Evolutionary conservation across 2,888 invertebrate genomes (phyloP).

Genomic region (Epirrita christyi): DNA sequence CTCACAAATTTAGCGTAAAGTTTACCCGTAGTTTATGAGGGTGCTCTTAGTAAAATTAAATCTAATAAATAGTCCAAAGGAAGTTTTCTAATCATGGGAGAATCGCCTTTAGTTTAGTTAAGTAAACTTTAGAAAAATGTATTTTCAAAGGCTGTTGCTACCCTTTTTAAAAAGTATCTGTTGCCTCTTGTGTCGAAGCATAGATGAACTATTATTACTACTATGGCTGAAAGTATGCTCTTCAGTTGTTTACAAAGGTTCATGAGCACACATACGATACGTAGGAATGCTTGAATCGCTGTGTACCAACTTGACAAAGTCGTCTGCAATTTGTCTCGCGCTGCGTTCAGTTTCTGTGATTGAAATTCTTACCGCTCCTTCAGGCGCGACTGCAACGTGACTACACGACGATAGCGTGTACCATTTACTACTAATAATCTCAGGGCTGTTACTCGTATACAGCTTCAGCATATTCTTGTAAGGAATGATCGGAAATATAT

Average conservation of each 20-base stretch:
- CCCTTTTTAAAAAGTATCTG: not conserved
- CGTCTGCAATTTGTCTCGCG: conserved; percentile 65
- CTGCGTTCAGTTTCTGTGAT: conserved; percentile 54
- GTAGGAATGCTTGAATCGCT: conserved; percentile 36
- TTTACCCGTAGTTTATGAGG: conserved; percentile 32
- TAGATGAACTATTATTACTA: not conserved
- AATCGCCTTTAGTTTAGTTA: conserved; percentile 1
- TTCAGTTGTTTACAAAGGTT: conserved; percentile 27
- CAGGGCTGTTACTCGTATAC: conserved; percentile 14
- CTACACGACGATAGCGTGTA: conserved; percentile 39
- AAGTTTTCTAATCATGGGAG: conserved; percentile 28
- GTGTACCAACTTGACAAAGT: conserved; percentile 51
- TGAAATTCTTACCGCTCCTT: conserved; percentile 63
- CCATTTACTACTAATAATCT: conserved; percentile 35
- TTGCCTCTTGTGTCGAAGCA: not conserved
- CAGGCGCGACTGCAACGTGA: conserved; percentile 51
- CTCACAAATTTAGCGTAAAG: conserved; percentile 31
- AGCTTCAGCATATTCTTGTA: conserved; percentile 24
- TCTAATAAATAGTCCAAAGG: conserved; percentile 32
- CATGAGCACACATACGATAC: conserved; percentile 27
- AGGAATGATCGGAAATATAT: conserved; percentile 29
- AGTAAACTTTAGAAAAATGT: not conserved
- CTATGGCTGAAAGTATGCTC: conserved; percentile 4
- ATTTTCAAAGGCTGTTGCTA: not conserved
- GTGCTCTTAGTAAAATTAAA: conserved; percentile 35